phyloP scores from a whole-genome alignment of 2,888 invertebrate species.

The Hirtodrosophila alboralis region DNA sequence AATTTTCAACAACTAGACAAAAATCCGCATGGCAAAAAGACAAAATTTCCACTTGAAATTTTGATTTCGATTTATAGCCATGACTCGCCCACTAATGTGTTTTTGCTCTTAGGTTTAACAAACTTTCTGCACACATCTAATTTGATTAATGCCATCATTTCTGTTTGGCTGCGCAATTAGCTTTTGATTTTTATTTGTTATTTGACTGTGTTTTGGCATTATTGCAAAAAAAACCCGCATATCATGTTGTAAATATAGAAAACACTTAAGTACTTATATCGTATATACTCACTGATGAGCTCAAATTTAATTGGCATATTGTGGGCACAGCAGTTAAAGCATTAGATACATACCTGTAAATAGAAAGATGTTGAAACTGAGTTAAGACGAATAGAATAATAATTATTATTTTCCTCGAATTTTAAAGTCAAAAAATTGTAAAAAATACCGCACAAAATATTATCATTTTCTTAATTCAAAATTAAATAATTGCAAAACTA shows the following conservation, averaged over 20 bases:
- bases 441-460: too few species aligned
- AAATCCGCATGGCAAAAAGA: constrained; percentile 25
- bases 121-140: constrained; percentile 45
- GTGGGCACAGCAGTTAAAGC: constrained; percentile 7
- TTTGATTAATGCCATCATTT: constrained; percentile 42
- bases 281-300: constrained; percentile 38
- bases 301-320: constrained; percentile 36
- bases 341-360: constrained; percentile 23
- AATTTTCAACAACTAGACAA: constrained; percentile 29
- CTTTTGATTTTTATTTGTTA: constrained; percentile 37
- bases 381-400: constrained; percentile 1
- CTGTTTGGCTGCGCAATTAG: constrained; percentile 58
- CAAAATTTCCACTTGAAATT: constrained; percentile 55
- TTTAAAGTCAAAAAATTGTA: too few species aligned
- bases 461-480: too few species aligned
- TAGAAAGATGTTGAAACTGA: background rate
- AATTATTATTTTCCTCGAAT: too few species aligned
- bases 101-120: constrained; percentile 15
- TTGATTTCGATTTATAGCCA: constrained; percentile 34
- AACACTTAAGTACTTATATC: constrained; percentile 30
- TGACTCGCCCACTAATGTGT: constrained; percentile 37
- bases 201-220: constrained; percentile 7
- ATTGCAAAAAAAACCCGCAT: constrained; percentile 24
- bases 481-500: too few species aligned
- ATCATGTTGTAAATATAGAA: constrained; percentile 34